Conservation (phyloP, 2,797 vertebrate species). For the Mastacembelus armatus region DNA sequence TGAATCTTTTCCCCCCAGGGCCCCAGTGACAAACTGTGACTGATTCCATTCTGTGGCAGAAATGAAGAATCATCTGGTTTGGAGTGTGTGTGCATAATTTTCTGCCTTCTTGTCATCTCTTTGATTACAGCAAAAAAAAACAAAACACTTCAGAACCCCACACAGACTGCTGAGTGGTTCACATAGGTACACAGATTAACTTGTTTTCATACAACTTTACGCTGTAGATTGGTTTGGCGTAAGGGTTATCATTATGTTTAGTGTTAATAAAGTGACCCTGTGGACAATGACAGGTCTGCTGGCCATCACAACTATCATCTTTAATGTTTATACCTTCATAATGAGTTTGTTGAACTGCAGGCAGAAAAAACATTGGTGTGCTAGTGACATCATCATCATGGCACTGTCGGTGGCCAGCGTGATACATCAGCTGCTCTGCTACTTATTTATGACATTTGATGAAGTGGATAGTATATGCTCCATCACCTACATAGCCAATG, state of each 20-base stretch:
- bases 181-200: not conserved
- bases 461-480: slow-evolving; percentile 69
- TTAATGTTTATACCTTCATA: slow-evolving; percentile 79
- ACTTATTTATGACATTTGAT: slow-evolving; percentile 81
- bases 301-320: slow-evolving; percentile 76
- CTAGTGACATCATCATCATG: slow-evolving; percentile 80
- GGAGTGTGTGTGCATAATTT: slow-evolving; percentile 41
- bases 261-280: slow-evolving; percentile 48
- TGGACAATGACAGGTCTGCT: slow-evolving; percentile 76
- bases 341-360: slow-evolving; percentile 69
- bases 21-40: slow-evolving; percentile 34
- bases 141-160: slow-evolving; percentile 30
- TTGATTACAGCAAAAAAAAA: slow-evolving; percentile 49
- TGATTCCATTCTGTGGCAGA: slow-evolving; percentile 50
- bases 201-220: slow-evolving; percentile 20
- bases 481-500: slow-evolving; percentile 33
- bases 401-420: slow-evolving; percentile 70
- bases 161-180: slow-evolving; percentile 30
- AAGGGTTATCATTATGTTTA: slow-evolving; percentile 44
- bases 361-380: slow-evolving; percentile 73
- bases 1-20: slow-evolving; percentile 52
- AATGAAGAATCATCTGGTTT: slow-evolving; percentile 52
- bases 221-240: slow-evolving; percentile 6
- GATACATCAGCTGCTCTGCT: slow-evolving; percentile 75
- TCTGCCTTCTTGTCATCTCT: slow-evolving; percentile 46